Percentiles rank a stretch among this genome's conserved stretches.
Conservation (phyloP, 2,888 invertebrate genomes). For the Drosophila setosimentum region DNA sequence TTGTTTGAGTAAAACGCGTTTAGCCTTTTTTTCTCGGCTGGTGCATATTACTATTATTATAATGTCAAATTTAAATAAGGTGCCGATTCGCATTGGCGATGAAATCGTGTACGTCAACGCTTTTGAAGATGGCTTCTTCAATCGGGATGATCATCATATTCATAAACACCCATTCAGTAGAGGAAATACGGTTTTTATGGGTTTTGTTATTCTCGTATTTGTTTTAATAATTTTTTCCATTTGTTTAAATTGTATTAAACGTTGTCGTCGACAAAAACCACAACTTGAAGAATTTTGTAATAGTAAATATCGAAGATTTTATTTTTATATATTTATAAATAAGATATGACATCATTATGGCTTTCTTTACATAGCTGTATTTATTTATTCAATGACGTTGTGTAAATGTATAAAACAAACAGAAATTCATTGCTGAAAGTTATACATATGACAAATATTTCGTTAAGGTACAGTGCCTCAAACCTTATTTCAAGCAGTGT, state of each 20-base stretch:
- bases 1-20: neutral
- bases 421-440: neutral
- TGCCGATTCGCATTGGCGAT: neutral
- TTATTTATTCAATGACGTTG: neutral
- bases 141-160: rapidly evolving
- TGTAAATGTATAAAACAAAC: neutral
- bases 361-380: neutral
- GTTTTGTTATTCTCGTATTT: neutral
- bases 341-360: neutral
- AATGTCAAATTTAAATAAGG: neutral
- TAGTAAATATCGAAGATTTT: slow-evolving; percentile 19
- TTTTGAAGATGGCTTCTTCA: neutral
- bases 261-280: neutral
- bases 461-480: no score
- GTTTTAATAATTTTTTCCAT: neutral
- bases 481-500: no score
- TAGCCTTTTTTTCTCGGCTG: neutral
- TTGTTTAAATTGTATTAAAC: slow-evolving; percentile 2
- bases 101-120: neutral
- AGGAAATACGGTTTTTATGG: neutral
- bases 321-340: neutral
- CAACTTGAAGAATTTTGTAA: neutral
- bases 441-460: neutral
- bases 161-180: neutral
- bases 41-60: neutral